These are phyloP conservation scores for Gymnodraco acuticeps DNA, from an alignment of 2,797 vertebrate genomes.

Conservation along the genomic window DNA sequence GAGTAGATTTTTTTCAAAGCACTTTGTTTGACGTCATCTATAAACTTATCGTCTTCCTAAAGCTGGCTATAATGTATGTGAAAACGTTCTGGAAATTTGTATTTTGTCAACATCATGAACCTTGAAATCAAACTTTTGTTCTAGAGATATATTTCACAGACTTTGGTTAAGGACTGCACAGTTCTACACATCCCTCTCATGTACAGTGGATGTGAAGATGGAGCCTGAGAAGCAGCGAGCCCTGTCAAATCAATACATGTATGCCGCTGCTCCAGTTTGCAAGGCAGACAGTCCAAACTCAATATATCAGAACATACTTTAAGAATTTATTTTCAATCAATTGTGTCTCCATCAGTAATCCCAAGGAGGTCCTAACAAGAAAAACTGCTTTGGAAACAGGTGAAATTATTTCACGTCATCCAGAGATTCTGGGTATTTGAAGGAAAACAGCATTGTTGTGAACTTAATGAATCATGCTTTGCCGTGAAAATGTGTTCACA, in stretches of 20 bases:
- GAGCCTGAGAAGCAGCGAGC: constrained; percentile 24
- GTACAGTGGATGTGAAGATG: background rate
- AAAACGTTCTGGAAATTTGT: background rate
- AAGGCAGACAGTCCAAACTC: constrained; percentile 7
- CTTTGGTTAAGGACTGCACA: background rate
- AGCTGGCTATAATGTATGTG: background rate
- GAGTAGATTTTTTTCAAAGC: background rate
- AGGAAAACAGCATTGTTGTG: background rate
- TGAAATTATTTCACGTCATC: background rate
- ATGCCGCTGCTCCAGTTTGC: constrained; percentile 17
- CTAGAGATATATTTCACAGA: background rate
- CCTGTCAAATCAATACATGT: constrained; percentile 35
- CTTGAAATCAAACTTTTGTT: constrained; percentile 1
- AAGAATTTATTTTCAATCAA: constrained; percentile 31
- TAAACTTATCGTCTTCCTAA: background rate
- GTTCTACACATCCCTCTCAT: background rate
- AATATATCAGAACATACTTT: constrained; percentile 13
- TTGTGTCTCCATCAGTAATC: background rate
- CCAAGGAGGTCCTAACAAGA: background rate
- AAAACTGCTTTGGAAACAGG: background rate
- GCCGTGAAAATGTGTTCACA: background rate
- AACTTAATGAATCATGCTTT: constrained; percentile 15
- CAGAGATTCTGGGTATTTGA: background rate
- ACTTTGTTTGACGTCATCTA: constrained; percentile 8
- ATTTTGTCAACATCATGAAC: background rate